Percentiles rank a stretch among this genome's conserved stretches.
phyloP scores from a whole-genome alignment of 2,888 invertebrate genomes.

The Leptopterna dolabrata region DNA sequence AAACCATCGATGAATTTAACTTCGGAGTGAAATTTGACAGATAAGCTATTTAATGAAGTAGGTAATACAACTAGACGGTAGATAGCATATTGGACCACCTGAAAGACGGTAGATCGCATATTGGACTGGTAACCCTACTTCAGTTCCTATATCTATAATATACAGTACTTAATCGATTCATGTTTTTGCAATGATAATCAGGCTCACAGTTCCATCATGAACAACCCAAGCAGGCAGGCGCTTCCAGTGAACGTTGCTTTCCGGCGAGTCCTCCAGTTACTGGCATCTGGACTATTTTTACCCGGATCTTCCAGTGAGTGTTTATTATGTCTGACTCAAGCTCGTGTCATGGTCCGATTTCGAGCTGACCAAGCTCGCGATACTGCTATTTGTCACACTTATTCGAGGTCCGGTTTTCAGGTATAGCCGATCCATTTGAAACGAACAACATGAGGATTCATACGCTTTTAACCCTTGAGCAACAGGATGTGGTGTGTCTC shows the following conservation, averaged over 20 bases:
- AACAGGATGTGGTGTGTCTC: conserved; percentile 92
- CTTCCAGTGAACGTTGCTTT: conserved; percentile 93
- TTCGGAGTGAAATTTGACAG: too few species aligned
- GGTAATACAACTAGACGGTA: too few species aligned
- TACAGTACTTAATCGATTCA: background rate
- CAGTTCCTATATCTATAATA: background rate
- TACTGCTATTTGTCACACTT: too few species aligned
- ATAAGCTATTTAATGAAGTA: too few species aligned
- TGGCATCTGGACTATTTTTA: conserved; percentile 93
- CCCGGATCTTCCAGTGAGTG: conserved; percentile 85
- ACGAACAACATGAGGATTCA: conserved; percentile 89
- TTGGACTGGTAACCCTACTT: too few species aligned
- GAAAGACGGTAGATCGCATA: too few species aligned
- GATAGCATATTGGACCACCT: too few species aligned
- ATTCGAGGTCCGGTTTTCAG: too few species aligned
- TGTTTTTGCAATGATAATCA: conserved; percentile 61
- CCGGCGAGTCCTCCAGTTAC: conserved; percentile 87
- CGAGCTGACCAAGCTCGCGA: too few species aligned
- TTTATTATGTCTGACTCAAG: background rate
- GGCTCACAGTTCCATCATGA: conserved; percentile 96
- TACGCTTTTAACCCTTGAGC: conserved; percentile 88
- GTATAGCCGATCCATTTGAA: conserved; percentile 94
- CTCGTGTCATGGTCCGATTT: too few species aligned
- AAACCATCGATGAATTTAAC: too few species aligned
- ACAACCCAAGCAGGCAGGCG: conserved; percentile 92